These are phyloP conservation scores for Sebastes umbrosus DNA, from an alignment of 2,797 vertebrate genomes.

Conservation along the genomic window DNA sequence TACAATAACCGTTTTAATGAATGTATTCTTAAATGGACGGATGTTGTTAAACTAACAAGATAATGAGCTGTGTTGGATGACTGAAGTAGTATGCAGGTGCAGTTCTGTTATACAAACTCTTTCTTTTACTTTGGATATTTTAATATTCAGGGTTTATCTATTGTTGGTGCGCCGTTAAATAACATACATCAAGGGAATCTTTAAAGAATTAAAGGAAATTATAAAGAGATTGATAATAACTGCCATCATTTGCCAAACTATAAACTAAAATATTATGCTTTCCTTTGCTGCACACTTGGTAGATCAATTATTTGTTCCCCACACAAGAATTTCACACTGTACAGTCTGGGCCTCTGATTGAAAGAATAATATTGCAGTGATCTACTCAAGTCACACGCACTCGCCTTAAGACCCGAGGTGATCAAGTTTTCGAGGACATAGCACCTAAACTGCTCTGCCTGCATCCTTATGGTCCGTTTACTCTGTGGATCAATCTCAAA, in stretches of 20 bases:
- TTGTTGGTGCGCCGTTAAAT: not conserved
- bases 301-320: not conserved
- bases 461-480: no score
- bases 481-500: no score
- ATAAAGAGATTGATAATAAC: not conserved
- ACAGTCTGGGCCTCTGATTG: not conserved
- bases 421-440: no score
- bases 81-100: no score
- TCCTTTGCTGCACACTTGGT: not conserved
- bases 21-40: not conserved
- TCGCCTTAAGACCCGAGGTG: no score
- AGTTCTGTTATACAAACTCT: not conserved
- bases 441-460: no score
- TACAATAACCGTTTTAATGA: not conserved
- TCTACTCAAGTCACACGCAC: not conserved
- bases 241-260: not conserved
- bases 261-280: not conserved
- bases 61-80: not conserved
- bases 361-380: not conserved
- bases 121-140: not conserved
- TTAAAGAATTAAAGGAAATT: not conserved
- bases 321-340: not conserved
- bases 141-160: not conserved
- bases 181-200: not conserved
- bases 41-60: not conserved